Conservation (phyloP, 2,888 invertebrate species). For the Agrochola lychnidis region DNA sequence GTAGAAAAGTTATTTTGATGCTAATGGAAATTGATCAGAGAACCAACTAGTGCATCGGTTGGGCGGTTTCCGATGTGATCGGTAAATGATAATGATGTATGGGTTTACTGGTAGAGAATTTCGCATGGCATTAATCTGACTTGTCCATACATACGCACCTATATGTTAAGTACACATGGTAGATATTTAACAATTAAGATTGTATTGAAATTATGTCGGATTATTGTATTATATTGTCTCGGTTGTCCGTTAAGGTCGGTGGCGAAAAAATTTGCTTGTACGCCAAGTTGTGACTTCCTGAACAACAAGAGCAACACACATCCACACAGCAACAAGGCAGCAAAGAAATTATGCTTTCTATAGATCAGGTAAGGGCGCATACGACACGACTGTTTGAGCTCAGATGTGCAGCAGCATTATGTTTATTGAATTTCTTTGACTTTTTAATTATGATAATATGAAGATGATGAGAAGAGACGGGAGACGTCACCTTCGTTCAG, state of each 20-base stretch:
- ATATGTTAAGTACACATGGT: not conserved
- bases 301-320: not conserved
- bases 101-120: not conserved
- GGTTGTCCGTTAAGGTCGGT: conserved; percentile 16
- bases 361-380: conserved; percentile 27
- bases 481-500: not conserved
- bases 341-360: not conserved
- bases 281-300: conserved; percentile 4
- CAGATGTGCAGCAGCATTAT: not conserved
- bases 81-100: not conserved
- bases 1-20: not conserved
- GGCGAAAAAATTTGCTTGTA: not conserved
- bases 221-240: conserved; percentile 1
- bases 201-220: not conserved
- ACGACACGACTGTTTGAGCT: not conserved
- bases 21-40: not conserved
- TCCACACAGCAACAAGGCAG: not conserved
- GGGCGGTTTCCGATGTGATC: not conserved
- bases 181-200: not conserved
- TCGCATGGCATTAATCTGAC: not conserved
- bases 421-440: conserved; percentile 10
- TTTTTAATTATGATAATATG: conserved; percentile 21
- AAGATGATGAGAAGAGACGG: conserved; percentile 10
- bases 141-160: not conserved
- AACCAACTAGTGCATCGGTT: not conserved